Conservation (phyloP, 2,113 vertebrate genomes). For the Pionites leucogaster region DNA sequence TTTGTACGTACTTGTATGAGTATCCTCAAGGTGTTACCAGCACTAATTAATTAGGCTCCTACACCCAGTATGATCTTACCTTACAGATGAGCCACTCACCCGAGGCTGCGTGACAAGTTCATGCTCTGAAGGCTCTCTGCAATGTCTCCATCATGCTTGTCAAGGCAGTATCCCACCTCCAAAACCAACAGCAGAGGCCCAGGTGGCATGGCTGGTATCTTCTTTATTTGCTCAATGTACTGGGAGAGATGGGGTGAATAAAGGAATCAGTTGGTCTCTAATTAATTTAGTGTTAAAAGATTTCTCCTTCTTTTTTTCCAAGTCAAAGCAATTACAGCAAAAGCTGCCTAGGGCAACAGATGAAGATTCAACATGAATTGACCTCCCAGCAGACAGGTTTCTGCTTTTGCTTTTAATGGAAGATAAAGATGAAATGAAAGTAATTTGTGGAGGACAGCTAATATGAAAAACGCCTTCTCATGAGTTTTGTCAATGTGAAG, state of each 20-base stretch:
- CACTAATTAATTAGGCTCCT: conserved; percentile 40
- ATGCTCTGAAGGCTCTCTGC: neutral
- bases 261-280: neutral
- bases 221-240: neutral
- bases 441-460: accelerated
- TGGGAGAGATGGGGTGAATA: neutral
- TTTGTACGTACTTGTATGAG: neutral
- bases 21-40: neutral
- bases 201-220: neutral
- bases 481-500: neutral
- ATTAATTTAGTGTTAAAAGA: neutral
- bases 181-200: neutral
- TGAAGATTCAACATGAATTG: neutral
- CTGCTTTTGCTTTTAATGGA: conserved; percentile 4
- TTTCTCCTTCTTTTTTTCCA: neutral
- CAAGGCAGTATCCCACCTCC: neutral
- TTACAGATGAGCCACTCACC: neutral
- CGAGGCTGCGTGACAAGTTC: conserved; percentile 2
- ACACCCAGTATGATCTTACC: conserved; percentile 27
- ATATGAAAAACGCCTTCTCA: accelerated
- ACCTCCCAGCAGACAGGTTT: neutral
- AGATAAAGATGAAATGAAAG: neutral
- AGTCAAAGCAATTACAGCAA: neutral
- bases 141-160: neutral
- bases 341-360: neutral